Conservation (phyloP, 2,888 invertebrate genomes). For the Lutraria lutraria region DNA sequence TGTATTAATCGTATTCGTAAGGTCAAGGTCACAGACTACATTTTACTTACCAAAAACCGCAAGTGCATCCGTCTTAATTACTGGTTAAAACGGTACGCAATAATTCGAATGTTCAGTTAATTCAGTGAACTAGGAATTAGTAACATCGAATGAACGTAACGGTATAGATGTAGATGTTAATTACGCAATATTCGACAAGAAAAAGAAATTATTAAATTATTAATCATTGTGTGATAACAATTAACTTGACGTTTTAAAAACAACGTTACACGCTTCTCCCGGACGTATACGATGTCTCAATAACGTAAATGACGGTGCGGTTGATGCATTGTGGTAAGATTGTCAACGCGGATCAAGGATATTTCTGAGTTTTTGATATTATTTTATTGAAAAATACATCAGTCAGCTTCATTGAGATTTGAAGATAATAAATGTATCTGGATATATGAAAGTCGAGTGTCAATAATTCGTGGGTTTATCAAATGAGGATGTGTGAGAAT, state of each 20-base stretch:
- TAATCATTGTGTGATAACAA: neutral
- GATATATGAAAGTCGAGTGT: neutral
- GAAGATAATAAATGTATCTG: too few relatives aligned
- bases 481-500: neutral
- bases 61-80: conserved; percentile 11
- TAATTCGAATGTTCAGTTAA: neutral
- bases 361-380: neutral
- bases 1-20: neutral
- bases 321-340: neutral
- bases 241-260: neutral
- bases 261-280: neutral
- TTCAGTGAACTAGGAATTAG: neutral
- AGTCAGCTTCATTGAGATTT: neutral
- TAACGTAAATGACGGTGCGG: neutral
- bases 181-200: neutral
- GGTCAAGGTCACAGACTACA: neutral
- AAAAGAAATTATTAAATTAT: neutral
- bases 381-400: neutral
- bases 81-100: neutral
- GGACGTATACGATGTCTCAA: neutral
- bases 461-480: neutral
- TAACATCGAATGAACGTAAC: neutral
- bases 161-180: neutral
- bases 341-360: neutral
- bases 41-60: neutral